A percentile compares a stretch with the other conserved stretches of the same genome.
Evolutionary conservation across 2,113 vertebrate species (phyloP).

Genomic region (Pica pica): DNA sequence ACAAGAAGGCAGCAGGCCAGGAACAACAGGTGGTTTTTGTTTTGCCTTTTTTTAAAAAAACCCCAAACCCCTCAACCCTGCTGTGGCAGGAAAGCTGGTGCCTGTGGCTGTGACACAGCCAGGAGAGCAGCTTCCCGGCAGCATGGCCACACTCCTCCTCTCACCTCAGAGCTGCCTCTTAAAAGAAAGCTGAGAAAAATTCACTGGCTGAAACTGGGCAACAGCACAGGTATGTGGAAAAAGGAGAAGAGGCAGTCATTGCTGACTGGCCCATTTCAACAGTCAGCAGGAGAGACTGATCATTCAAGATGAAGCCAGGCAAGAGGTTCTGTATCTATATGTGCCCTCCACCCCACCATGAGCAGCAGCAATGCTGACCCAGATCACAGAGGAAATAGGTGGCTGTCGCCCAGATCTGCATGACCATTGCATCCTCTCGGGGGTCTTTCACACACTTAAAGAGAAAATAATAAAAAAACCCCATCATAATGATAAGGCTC

Average conservation of each 20-base stretch:
- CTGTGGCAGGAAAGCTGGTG: neutral
- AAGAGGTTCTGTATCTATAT: neutral
- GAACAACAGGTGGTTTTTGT: neutral
- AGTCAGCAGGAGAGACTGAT: neutral
- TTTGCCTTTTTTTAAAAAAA: neutral
- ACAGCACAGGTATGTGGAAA: accelerated
- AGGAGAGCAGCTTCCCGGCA: neutral
- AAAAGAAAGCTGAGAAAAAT: neutral
- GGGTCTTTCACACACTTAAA: neutral
- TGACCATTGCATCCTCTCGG: neutral
- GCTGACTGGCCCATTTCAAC: neutral
- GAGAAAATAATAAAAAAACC: neutral
- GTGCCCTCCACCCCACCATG: neutral
- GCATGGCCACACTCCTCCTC: neutral
- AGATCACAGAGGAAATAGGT: neutral
- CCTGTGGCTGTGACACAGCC: neutral
- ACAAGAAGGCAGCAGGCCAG: neutral
- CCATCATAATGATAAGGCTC: neutral
- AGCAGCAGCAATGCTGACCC: neutral
- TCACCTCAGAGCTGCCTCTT: neutral
- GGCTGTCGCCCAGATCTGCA: neutral
- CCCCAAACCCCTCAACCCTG: neutral
- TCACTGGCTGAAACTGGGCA: neutral
- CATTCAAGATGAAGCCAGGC: neutral
- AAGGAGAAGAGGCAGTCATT: neutral